Conservation (phyloP, 2,797 vertebrate genomes). For the Phalanger gymnotis region DNA sequence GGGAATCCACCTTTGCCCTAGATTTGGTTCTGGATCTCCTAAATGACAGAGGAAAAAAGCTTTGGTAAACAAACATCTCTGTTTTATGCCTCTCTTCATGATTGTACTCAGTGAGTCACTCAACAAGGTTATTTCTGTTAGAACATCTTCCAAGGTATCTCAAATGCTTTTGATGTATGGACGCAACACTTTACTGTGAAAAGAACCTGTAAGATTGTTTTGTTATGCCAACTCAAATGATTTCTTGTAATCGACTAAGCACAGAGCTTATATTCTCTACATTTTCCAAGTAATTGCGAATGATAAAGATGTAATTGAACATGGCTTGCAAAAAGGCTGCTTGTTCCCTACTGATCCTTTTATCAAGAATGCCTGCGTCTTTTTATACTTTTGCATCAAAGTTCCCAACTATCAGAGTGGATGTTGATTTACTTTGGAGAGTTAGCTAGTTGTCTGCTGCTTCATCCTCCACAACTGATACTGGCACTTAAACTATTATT, state of each 20-base stretch:
- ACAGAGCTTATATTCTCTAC: neutral
- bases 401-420: neutral
- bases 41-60: neutral
- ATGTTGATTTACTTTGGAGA: neutral
- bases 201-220: neutral
- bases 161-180: neutral
- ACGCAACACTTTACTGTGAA: neutral
- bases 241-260: neutral
- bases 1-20: neutral
- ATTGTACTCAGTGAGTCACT: neutral
- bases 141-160: neutral
- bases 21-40: neutral
- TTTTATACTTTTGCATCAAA: neutral
- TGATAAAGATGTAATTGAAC: neutral
- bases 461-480: neutral
- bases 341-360: neutral
- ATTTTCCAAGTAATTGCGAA: neutral
- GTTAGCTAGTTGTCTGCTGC: neutral
- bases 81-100: neutral
- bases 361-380: neutral
- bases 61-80: neutral
- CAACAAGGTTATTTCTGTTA: neutral
- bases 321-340: neutral
- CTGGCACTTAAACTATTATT: neutral
- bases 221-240: neutral